phyloP scores from a whole-genome alignment of 2,797 vertebrate genomes.

The Lindbergichthys nudifrons region DNA sequence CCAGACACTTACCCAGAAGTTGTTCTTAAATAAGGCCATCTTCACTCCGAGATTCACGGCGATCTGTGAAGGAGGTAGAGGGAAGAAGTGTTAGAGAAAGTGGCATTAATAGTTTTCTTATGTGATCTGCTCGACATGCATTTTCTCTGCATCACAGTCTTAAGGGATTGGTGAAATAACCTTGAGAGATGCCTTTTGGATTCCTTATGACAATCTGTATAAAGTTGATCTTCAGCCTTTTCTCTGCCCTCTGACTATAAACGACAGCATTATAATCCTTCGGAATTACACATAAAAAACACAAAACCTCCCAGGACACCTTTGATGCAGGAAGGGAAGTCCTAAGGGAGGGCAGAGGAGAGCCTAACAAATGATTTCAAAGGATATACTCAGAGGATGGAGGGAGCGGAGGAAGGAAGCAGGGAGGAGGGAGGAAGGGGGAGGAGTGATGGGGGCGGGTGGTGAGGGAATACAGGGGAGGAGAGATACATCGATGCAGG shows the following conservation, averaged over 20 bases:
- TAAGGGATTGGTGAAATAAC: not conserved
- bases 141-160: constrained; percentile 19
- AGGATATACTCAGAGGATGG: constrained; percentile 45
- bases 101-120: not conserved
- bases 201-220: constrained; percentile 16
- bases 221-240: constrained; percentile 9
- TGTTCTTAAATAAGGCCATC: constrained; percentile 80
- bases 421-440: constrained; percentile 30
- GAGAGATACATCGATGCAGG: constrained; percentile 41
- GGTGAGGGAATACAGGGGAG: constrained; percentile 16
- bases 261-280: constrained; percentile 14
- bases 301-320: constrained; percentile 43
- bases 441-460: constrained; percentile 34
- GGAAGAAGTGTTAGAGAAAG: constrained; percentile 16
- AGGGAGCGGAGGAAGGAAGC: constrained; percentile 32
- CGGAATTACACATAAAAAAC: constrained; percentile 37
- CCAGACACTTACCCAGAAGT: constrained; percentile 79
- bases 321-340: constrained; percentile 46
- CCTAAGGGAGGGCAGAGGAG: constrained; percentile 44
- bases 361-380: constrained; percentile 60
- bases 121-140: constrained; percentile 3
- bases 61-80: constrained; percentile 48
- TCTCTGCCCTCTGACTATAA: constrained; percentile 20
- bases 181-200: fast-evolving
- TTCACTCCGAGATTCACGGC: constrained; percentile 57